These are phyloP conservation scores for Argynnis bischoffii DNA, from an alignment of 2,888 invertebrate species.

Conservation along the genomic window DNA sequence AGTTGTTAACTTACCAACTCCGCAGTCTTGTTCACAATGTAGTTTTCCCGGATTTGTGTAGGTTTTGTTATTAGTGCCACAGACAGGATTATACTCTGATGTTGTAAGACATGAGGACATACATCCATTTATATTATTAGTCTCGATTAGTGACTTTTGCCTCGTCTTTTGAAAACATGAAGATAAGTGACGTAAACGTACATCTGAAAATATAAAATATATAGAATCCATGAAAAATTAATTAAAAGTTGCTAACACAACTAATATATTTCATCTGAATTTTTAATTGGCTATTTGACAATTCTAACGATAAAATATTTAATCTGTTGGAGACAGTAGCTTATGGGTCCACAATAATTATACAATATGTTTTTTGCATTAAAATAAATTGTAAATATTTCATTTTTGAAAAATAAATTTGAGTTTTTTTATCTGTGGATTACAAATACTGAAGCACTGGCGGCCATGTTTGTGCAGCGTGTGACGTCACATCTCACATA, in stretches of 20 bases:
- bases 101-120: conserved; percentile 51
- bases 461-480: no score
- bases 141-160: neutral
- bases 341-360: no score
- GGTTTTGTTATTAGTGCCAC: conserved; percentile 56
- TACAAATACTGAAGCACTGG: no score
- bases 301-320: no score
- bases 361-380: no score
- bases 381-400: no score
- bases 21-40: conserved; percentile 59
- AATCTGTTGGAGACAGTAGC: no score
- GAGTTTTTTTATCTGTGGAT: no score
- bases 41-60: conserved; percentile 57
- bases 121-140: conserved; percentile 33
- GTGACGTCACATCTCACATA: no score
- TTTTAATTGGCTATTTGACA: no score
- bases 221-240: neutral
- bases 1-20: conserved; percentile 50
- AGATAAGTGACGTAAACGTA: conserved; percentile 15
- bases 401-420: no score
- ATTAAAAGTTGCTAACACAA: neutral
- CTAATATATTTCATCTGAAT: no score
- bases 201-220: conserved; percentile 15
- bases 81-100: conserved; percentile 62
- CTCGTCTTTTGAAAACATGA: conserved; percentile 2